Evolutionary conservation across 2,113 vertebrate species (phyloP).

Genomic region (Protomyctophum bolini): DNA sequence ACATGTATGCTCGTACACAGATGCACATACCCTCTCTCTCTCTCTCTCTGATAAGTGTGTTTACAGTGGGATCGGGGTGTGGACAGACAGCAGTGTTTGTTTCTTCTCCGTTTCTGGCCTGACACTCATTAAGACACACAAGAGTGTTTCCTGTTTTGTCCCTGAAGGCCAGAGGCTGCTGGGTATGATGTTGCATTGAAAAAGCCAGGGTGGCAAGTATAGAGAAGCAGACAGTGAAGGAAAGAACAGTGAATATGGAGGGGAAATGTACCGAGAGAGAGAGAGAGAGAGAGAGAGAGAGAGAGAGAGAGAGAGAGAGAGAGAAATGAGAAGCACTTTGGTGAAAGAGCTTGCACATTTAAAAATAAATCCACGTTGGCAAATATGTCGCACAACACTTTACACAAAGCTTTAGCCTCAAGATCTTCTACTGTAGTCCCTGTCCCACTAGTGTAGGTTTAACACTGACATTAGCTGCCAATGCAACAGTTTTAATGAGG

Average conservation of each 20-base stretch:
- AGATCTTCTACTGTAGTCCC: not conserved
- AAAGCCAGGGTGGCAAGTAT: too few species aligned
- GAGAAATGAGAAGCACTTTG: too few species aligned
- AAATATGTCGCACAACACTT: not conserved
- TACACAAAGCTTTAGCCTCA: not conserved
- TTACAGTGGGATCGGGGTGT: constrained; percentile 63
- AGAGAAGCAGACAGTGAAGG: not conserved
- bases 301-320: too few species aligned
- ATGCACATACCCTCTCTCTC: not conserved
- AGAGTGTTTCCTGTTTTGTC: constrained; percentile 70
- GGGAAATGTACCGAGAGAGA: constrained; percentile 6
- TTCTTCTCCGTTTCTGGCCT: constrained; percentile 43
- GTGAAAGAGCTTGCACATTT: not conserved
- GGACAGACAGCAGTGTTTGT: constrained; percentile 36
- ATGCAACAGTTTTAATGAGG: too few species aligned
- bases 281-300: not conserved
- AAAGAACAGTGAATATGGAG: not conserved
- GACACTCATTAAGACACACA: constrained; percentile 60
- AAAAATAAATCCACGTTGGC: not conserved
- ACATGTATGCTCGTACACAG: constrained; percentile 4
- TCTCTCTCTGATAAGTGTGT: constrained; percentile 46
- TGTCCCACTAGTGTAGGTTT: not conserved
- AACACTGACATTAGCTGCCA: too few species aligned
- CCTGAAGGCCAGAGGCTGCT: constrained; percentile 21
- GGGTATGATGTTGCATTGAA: not conserved